Percentiles rank a stretch among this genome's conserved stretches.
Evolutionary conservation across 2,888 invertebrate species (phyloP).

Genomic region (Drosophila monieri): DNA sequence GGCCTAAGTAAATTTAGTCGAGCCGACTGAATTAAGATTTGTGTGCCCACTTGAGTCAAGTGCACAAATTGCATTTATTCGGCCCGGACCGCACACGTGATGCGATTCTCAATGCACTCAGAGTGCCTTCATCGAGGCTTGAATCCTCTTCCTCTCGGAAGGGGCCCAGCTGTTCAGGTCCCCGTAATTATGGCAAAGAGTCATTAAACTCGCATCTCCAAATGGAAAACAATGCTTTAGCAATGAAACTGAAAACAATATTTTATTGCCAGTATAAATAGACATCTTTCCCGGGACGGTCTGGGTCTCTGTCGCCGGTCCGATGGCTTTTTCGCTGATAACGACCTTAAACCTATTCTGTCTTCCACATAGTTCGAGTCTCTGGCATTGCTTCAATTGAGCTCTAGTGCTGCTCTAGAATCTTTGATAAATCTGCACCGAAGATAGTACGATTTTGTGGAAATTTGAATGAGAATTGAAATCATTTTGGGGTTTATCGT

Average conservation of each 20-base stretch:
- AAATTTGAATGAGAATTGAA: conserved; percentile 66
- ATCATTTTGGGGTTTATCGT: conserved; percentile 30
- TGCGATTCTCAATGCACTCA: conserved; percentile 33
- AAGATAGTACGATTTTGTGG: conserved; percentile 33
- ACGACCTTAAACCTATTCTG: conserved; percentile 56
- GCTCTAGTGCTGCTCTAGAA: conserved; percentile 38
- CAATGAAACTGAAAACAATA: conserved; percentile 50
- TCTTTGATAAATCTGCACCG: conserved; percentile 50
- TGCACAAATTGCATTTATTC: conserved; percentile 72
- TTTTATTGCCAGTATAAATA: conserved; percentile 46
- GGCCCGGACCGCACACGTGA: conserved; percentile 58
- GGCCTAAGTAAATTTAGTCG: conserved; percentile 51
- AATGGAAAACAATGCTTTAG: conserved; percentile 37
- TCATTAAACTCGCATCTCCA: conserved; percentile 66
- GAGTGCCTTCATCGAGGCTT: conserved; percentile 19
- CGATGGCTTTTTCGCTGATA: conserved; percentile 38
- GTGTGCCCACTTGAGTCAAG: conserved; percentile 62
- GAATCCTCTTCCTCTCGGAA: not conserved
- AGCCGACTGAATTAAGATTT: conserved; percentile 68
- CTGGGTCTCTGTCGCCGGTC: conserved; percentile 4
- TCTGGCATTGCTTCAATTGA: conserved; percentile 61
- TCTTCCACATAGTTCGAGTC: conserved; percentile 4
- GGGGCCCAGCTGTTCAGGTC: conserved; percentile 50
- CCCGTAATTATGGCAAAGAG: conserved; percentile 59
- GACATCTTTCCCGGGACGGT: conserved; percentile 14